Evolutionary conservation across 2,888 invertebrate genomes (phyloP).

Genomic region (Thereva nobilitata): DNA sequence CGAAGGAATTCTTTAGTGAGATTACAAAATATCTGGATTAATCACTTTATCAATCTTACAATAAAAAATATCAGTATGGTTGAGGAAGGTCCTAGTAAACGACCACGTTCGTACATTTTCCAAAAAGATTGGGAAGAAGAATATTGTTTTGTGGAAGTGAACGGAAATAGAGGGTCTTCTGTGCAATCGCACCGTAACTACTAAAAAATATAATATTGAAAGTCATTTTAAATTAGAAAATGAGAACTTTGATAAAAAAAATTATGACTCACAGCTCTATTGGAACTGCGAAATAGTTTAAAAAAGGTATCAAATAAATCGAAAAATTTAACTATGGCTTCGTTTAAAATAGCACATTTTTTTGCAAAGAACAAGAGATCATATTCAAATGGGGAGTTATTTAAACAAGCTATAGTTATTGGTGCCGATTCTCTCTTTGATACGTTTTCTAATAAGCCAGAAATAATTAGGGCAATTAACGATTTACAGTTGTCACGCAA

Average conservation of each 20-base stretch:
- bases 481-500: constrained; percentile 4
- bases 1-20: too few species aligned
- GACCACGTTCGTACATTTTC: constrained; percentile 4
- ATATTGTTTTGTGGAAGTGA: neutral
- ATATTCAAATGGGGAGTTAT: constrained; percentile 5
- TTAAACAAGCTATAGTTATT: constrained; percentile 3
- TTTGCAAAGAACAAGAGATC: constrained; percentile 3
- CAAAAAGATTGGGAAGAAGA: constrained; percentile 6
- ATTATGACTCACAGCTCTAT: too few species aligned
- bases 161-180: too few species aligned
- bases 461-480: constrained; percentile 5
- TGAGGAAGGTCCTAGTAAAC: neutral
- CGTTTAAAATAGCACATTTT: constrained; percentile 6
- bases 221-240: constrained; percentile 3
- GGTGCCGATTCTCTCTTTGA: neutral
- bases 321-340: neutral
- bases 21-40: too few species aligned
- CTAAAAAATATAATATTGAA: too few species aligned
- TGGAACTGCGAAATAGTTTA: too few species aligned
- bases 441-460: constrained; percentile 1
- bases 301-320: constrained; percentile 4
- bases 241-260: neutral
- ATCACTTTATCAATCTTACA: neutral
- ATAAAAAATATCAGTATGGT: constrained; percentile 4
- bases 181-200: too few species aligned